Evolutionary conservation across 2,888 invertebrate species (phyloP).

Genomic region (Philaethria dido): DNA sequence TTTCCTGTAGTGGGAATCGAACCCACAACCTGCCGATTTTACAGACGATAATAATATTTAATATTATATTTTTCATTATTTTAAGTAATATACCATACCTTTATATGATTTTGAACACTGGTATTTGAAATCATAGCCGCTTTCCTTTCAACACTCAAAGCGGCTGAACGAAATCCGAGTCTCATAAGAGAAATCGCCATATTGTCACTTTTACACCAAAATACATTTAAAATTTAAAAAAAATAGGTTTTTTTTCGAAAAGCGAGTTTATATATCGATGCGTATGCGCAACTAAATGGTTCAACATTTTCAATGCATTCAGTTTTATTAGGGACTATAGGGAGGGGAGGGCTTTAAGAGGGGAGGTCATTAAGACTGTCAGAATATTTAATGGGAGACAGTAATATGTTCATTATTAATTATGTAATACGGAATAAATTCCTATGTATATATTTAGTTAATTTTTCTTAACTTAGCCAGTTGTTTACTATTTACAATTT

Average conservation of each 20-base stretch:
- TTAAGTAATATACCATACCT: conserved; percentile 54
- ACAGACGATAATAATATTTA: too few species aligned
- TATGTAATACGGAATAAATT: conserved; percentile 17
- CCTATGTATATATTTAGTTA: conserved; percentile 13
- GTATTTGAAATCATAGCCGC: conserved; percentile 54
- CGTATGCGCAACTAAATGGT: conserved; percentile 60
- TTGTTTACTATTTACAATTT: too few species aligned
- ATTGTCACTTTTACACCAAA: conserved; percentile 48
- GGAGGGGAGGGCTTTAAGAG: too few species aligned
- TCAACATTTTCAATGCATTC: conserved; percentile 57
- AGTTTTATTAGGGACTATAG: conserved; percentile 64
- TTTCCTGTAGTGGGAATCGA: too few species aligned
- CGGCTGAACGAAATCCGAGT: conserved; percentile 65
- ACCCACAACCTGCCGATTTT: too few species aligned
- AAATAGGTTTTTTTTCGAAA: not conserved
- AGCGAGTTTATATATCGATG: not conserved
- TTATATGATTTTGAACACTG: conserved; percentile 65
- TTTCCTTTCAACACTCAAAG: conserved; percentile 66
- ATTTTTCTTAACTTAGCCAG: too few species aligned
- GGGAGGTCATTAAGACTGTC: too few species aligned
- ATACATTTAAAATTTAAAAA: conserved; percentile 39
- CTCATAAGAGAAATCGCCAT: conserved; percentile 79
- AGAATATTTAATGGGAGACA: conserved; percentile 23
- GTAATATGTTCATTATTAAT: conserved; percentile 20
- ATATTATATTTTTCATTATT: not conserved